Evolutionary conservation across 1,140 invertebrate genomes (phyloP), one percentile per base, ranked within the genome.

Genomic region (Ladona fulva): DNA sequence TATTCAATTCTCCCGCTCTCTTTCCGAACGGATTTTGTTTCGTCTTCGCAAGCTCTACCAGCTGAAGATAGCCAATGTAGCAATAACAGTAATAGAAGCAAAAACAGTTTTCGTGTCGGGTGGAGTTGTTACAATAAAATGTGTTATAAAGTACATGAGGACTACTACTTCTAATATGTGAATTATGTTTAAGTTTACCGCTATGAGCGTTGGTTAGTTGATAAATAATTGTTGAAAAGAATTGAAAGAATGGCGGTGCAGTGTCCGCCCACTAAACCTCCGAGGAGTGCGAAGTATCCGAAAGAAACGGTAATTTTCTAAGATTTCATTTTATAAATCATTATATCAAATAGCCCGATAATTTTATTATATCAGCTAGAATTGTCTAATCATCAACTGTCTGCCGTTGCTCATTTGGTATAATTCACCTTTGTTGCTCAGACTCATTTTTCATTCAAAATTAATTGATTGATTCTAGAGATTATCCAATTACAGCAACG

Each of bases 211-310:
- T 6, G 3, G 14, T 66, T 66, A 22, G 16, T 66, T 3, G n/a
- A 12, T 66, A 66, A 66, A 66, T 66, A 16, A 52, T 52, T 11
- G 44, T 66, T 66, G 52, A 19, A 3, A 16, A 66, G 5, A 6
- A 19, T 52, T 12, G 8, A 77, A 73, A 77, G 42, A 77, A 77
- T 77, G 76, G 22, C 76, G 14, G 10, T 25, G 14, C 42, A 19
- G 24, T 22, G 25, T 24, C 91, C 92, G 78, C 93, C 93, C 42
- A 89, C 91, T 52, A 94, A 94, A 85, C 93, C 93, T 82, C 93
- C 93, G 0, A 87, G 93, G 81, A 92, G 92, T 22, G 91, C 94
- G 73, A 94, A 94, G 87, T 90, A 91, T 81, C 89, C 91, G 24
- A 93, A 93, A 86, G 93, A 95, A 89, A 92, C 92, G 81, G 93